These are phyloP conservation scores for Stenopsyche tienmushanensis DNA, from an alignment of 1,140 invertebrate species.

Conservation along the genomic window DNA sequence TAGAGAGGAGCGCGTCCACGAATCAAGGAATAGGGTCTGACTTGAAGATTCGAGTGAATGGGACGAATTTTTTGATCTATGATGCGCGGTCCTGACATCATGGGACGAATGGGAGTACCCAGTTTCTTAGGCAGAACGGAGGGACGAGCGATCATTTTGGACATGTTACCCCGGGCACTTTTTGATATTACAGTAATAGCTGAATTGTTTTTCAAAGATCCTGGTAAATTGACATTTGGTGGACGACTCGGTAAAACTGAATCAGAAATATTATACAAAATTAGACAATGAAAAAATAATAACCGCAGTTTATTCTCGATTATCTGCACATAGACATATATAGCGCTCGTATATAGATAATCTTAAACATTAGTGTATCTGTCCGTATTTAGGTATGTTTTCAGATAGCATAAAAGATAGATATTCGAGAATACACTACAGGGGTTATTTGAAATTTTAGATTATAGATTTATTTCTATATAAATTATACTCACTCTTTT, in stretches of 20 bases:
- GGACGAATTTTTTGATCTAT: conserved; percentile 44
- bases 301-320: no score
- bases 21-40: conserved; percentile 26
- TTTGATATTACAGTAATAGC: conserved; percentile 68
- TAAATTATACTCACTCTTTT: conserved; percentile 43
- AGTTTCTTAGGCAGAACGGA: conserved; percentile 47
- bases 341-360: no score
- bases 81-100: conserved; percentile 50
- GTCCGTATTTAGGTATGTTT: no score
- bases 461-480: no score
- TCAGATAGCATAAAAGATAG: no score
- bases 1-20: conserved; percentile 20
- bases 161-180: conserved; percentile 48
- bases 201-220: conserved; percentile 66
- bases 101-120: conserved; percentile 43
- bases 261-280: conserved; percentile 14
- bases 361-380: no score
- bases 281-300: conserved; percentile 1
- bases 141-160: conserved; percentile 48
- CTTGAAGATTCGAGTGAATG: conserved; percentile 1
- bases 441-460: no score
- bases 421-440: no score
- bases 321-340: not conserved
- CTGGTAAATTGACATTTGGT: conserved; percentile 56
- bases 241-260: conserved; percentile 47